Conservation (phyloP, 2,888 invertebrate genomes). For the Sinhomidia bicolor region DNA sequence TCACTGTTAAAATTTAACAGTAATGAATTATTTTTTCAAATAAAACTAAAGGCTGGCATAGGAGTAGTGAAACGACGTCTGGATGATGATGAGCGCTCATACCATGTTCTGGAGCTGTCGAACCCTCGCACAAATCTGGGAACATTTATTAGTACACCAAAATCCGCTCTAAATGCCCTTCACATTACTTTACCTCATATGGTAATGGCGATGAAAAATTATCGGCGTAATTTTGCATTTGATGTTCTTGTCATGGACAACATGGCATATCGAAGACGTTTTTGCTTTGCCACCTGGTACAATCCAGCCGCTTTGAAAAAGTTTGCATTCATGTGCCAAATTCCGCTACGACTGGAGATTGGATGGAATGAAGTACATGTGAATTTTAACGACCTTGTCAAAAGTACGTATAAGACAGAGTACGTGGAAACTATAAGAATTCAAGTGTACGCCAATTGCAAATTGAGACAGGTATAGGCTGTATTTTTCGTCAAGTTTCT, state of each 20-base stretch:
- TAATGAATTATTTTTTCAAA: too few relatives aligned
- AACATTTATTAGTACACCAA: conserved; percentile 70
- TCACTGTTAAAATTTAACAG: not conserved
- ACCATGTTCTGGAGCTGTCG: conserved; percentile 68
- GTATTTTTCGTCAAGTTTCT: too few relatives aligned
- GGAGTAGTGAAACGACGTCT: conserved; percentile 71
- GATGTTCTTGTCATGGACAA: conserved; percentile 78
- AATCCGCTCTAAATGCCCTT: conserved; percentile 53
- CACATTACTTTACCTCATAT: conserved; percentile 78
- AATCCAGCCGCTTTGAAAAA: conserved; percentile 65
- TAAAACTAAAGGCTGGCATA: conserved; percentile 63
- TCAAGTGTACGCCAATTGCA: conserved; percentile 78
- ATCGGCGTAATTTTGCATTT: conserved; percentile 77
- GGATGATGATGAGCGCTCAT: conserved; percentile 59
- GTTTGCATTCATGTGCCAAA: conserved; percentile 72
- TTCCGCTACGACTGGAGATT: conserved; percentile 76
- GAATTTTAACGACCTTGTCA: conserved; percentile 76
- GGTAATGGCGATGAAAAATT: conserved; percentile 76
- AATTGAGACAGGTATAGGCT: conserved; percentile 75
- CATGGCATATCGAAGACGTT: conserved; percentile 73
- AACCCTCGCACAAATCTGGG: conserved; percentile 62
- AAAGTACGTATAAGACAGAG: conserved; percentile 74
- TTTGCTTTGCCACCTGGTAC: conserved; percentile 73
- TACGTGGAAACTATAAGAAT: conserved; percentile 75
- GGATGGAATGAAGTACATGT: conserved; percentile 79